phyloP scores from a whole-genome alignment of 2,113 vertebrate species.

The Lepus europaeus region DNA sequence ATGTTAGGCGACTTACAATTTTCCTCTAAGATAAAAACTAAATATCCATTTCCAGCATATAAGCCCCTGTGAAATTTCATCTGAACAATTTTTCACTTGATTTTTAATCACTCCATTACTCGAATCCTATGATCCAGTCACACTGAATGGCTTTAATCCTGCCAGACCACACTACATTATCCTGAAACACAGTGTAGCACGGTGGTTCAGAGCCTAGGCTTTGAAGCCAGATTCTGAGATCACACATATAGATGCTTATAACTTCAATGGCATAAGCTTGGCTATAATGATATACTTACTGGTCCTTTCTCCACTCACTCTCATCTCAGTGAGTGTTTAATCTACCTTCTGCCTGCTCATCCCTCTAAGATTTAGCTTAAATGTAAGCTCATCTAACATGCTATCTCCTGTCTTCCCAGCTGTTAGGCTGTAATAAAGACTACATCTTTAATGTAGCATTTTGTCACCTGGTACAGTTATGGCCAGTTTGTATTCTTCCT shows the following conservation, averaged over 20 bases:
- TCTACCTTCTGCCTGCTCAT: background rate
- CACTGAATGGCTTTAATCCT: background rate
- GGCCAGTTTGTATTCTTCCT: background rate
- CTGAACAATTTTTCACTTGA: background rate
- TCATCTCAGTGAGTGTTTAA: background rate
- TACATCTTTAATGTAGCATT: background rate
- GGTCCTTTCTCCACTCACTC: background rate
- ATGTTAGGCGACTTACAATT: background rate
- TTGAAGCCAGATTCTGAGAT: background rate
- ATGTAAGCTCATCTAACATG: background rate
- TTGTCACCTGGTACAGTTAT: background rate
- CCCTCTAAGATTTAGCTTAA: background rate
- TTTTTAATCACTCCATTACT: slow-evolving; percentile 19
- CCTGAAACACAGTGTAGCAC: background rate
- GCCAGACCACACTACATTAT: background rate
- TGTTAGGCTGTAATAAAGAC: background rate
- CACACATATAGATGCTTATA: background rate
- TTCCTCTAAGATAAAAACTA: background rate
- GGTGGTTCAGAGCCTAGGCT: background rate
- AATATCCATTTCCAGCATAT: background rate
- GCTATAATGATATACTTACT: background rate
- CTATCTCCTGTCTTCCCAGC: background rate
- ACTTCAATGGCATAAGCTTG: background rate
- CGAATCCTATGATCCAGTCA: background rate
- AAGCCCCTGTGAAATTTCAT: background rate